Conservation (phyloP, 2,797 vertebrate genomes). For the Lophotriccus pileatus region DNA sequence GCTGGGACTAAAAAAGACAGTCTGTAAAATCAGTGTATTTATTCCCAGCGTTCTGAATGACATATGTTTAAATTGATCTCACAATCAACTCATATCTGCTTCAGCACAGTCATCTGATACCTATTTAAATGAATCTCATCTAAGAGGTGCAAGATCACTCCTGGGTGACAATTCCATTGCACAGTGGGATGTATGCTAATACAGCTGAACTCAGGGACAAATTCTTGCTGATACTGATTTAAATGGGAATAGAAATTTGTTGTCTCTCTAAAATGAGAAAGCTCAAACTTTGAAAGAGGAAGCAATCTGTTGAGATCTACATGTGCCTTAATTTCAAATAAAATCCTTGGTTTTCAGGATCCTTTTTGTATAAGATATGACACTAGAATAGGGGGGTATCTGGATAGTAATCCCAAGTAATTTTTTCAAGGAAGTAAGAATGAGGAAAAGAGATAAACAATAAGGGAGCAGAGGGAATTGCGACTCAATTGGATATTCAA, state of each 20-base stretch:
- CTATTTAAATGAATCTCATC: conserved; percentile 46
- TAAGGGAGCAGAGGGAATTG: background rate
- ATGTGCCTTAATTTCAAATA: background rate
- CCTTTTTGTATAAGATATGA: background rate
- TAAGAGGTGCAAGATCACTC: conserved; percentile 13
- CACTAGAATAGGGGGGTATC: background rate
- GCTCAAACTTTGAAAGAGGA: background rate
- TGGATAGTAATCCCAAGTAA: background rate
- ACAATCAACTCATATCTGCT: conserved; percentile 38
- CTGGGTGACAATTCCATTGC: background rate
- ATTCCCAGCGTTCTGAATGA: conserved; percentile 30
- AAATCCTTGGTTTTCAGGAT: background rate
- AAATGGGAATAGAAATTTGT: background rate
- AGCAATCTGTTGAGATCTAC: background rate
- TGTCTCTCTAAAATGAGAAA: background rate
- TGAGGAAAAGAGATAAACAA: background rate
- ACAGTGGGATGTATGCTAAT: background rate
- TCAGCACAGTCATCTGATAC: conserved; percentile 46
- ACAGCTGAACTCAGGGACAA: conserved; percentile 3
- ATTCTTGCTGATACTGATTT: conserved; percentile 28
- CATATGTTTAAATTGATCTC: conserved; percentile 46
- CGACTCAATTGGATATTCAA: background rate
- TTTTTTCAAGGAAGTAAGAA: background rate
- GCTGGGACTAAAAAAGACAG: background rate
- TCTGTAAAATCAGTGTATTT: conserved; percentile 43